phyloP scores from a whole-genome alignment of 2,113 vertebrate genomes.

The Lota lota region DNA sequence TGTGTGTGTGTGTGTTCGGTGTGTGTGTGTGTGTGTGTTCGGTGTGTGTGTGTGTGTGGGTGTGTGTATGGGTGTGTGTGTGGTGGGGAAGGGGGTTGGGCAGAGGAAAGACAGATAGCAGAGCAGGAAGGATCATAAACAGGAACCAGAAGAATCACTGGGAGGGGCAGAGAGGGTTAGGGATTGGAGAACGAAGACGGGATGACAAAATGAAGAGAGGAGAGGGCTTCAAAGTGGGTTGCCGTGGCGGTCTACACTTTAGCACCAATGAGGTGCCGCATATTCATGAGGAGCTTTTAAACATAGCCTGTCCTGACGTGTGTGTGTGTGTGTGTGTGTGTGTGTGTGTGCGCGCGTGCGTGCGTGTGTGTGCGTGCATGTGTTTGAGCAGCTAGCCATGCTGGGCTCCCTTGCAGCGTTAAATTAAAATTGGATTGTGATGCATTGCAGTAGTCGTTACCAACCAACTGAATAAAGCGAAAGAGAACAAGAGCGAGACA shows the following conservation, averaged over 20 bases:
- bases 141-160: not conserved
- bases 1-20: no score
- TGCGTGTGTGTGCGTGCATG: constrained; percentile 19
- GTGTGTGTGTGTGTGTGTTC: no score
- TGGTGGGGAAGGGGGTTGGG: no score
- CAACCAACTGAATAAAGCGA: constrained; percentile 49
- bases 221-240: constrained; percentile 62
- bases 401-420: constrained; percentile 48
- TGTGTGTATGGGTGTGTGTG: no score
- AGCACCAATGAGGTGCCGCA: constrained; percentile 59
- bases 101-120: no score
- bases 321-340: constrained; percentile 19
- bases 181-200: constrained; percentile 20
- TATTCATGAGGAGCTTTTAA: constrained; percentile 67
- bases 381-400: constrained; percentile 34
- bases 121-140: no score
- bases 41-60: no score
- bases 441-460: constrained; percentile 72
- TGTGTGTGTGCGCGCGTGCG: constrained; percentile 1
- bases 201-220: constrained; percentile 30
- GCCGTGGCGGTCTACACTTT: constrained; percentile 49
- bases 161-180: constrained; percentile 5
- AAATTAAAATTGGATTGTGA: constrained; percentile 74
- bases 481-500: constrained; percentile 11
- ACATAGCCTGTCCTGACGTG: constrained; percentile 39